A percentile compares a stretch with the other conserved stretches of the same genome.
These are phyloP conservation scores for Drosophila tsacasi DNA, from an alignment of 1,140 invertebrate species.

Conservation along the genomic window DNA sequence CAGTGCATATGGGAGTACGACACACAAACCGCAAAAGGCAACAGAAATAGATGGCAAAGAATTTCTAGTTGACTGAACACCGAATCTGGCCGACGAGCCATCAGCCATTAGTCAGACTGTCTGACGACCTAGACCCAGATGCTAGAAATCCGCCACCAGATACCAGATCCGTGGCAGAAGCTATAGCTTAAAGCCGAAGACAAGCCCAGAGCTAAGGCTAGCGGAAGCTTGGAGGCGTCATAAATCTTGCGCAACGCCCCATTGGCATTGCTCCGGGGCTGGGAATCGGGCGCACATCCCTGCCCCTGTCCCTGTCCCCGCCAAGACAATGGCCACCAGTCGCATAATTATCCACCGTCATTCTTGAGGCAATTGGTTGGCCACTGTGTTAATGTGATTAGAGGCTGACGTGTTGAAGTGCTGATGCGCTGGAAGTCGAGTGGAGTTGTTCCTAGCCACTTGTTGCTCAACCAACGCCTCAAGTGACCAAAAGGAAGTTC, in stretches of 20 bases:
- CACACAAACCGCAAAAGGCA: conserved; percentile 68
- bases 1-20: conserved; percentile 46
- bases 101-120: conserved; percentile 48
- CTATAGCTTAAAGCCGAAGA: conserved; percentile 4
- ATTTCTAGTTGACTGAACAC: conserved; percentile 74
- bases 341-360: conserved; percentile 69
- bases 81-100: conserved; percentile 34
- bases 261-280: conserved; percentile 47
- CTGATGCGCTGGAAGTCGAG: conserved; percentile 23
- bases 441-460: conserved; percentile 53
- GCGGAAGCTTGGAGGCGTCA: conserved; percentile 74
- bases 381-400: conserved; percentile 77
- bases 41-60: conserved; percentile 75
- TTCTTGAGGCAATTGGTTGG: conserved; percentile 71
- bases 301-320: conserved; percentile 28
- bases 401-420: conserved; percentile 50
- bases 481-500: conserved; percentile 51
- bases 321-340: conserved; percentile 48
- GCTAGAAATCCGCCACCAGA: conserved; percentile 10
- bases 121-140: conserved; percentile 76
- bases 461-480: conserved; percentile 69
- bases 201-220: conserved; percentile 46
- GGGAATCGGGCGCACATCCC: conserved; percentile 55
- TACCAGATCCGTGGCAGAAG: conserved; percentile 28
- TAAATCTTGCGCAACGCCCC: conserved; percentile 80